phyloP scores from a whole-genome alignment of 2,113 vertebrate genomes.

The Furnarius figulus region DNA sequence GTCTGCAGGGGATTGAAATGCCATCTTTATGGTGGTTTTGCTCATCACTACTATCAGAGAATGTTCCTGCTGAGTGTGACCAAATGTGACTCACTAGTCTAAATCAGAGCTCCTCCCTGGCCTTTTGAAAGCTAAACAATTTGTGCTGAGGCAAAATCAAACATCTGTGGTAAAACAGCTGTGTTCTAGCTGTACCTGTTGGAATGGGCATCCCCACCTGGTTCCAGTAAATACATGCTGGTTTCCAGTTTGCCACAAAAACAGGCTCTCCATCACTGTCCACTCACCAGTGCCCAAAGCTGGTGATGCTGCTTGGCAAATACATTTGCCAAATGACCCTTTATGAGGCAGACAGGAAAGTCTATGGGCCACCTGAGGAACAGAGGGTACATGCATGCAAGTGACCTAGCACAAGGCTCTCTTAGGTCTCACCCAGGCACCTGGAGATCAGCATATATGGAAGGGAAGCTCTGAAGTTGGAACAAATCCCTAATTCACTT shows the following conservation, averaged over 20 bases:
- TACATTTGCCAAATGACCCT: not conserved
- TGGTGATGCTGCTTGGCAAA: not conserved
- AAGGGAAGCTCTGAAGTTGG: not conserved
- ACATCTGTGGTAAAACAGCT: not conserved
- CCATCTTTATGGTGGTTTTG: not conserved
- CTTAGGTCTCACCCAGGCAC: not conserved
- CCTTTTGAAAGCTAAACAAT: not conserved
- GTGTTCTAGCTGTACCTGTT: not conserved
- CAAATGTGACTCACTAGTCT: not conserved
- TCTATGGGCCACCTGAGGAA: accelerated
- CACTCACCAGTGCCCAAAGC: not conserved
- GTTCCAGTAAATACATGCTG: not conserved
- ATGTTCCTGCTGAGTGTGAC: not conserved
- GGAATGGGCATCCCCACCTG: not conserved
- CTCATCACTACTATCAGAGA: not conserved
- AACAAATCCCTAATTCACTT: not conserved
- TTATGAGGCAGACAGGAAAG: not conserved
- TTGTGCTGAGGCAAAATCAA: not conserved
- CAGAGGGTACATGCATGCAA: not conserved
- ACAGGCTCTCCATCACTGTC: not conserved
- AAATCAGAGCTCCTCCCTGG: not conserved
- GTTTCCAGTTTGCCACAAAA: not conserved
- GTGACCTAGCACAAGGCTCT: not conserved
- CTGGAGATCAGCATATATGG: not conserved
- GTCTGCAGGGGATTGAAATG: not conserved